phyloP scores from a whole-genome alignment of 1,140 invertebrate species.

The Physella acuta region DNA sequence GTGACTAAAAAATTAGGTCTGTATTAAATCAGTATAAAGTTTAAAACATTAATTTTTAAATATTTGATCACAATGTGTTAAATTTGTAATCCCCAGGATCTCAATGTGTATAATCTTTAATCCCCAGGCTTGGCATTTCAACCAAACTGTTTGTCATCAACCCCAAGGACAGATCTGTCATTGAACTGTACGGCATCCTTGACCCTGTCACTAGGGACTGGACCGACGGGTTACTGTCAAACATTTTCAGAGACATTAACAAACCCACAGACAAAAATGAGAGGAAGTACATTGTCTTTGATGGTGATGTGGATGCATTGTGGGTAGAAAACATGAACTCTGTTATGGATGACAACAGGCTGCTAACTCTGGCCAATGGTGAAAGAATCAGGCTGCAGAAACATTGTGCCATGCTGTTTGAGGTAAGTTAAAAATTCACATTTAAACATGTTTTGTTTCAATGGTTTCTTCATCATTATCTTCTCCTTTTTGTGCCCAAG shows the following conservation, averaged over 20 bases:
- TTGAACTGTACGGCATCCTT: slow-evolving; percentile 86
- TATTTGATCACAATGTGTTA: too few relatives aligned
- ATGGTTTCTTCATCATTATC: too few relatives aligned
- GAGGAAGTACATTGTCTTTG: slow-evolving; percentile 81
- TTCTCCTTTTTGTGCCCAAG: too few relatives aligned
- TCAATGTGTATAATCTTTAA: too few relatives aligned
- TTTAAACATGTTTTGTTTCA: too few relatives aligned
- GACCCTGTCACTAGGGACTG: slow-evolving; percentile 84
- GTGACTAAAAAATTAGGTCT: too few relatives aligned
- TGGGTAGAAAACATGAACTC: slow-evolving; percentile 98
- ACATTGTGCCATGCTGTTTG: slow-evolving; percentile 83
- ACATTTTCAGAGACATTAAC: slow-evolving; percentile 88
- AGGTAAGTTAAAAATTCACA: slow-evolving; percentile 66
- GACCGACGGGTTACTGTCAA: slow-evolving; percentile 87
- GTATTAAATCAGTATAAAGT: too few relatives aligned
- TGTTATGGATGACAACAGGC: slow-evolving; percentile 91
- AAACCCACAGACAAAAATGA: slow-evolving; percentile 71
- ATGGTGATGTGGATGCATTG: slow-evolving; percentile 88
- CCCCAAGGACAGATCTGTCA: slow-evolving; percentile 78
- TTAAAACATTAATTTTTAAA: too few relatives aligned
- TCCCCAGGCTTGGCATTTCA: slow-evolving; percentile 67
- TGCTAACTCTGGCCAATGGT: slow-evolving; percentile 85
- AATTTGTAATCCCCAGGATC: too few relatives aligned
- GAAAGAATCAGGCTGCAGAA: slow-evolving; percentile 81
- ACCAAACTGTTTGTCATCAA: slow-evolving; percentile 80